Percentiles rank a stretch among this genome's conserved stretches.
Conservation (phyloP, 2,113 vertebrate species). For the Cyanoderma ruficeps region DNA sequence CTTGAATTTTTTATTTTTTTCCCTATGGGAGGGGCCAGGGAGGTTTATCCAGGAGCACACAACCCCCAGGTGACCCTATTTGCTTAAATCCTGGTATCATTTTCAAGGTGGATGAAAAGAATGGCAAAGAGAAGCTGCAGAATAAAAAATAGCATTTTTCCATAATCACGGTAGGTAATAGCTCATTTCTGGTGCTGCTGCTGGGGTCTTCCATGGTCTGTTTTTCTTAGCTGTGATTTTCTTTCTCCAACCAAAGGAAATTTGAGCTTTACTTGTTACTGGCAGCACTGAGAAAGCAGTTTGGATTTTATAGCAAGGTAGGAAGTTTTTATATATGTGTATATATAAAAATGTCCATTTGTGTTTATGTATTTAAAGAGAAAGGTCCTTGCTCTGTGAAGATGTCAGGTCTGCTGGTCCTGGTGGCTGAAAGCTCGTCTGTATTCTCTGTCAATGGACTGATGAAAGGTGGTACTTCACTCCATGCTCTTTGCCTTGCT, state of each 20-base stretch:
- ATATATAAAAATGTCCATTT: background rate
- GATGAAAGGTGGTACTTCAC: background rate
- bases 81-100: background rate
- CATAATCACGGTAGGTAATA: background rate
- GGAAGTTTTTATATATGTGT: background rate
- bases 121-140: background rate
- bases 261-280: background rate
- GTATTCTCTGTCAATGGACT: background rate
- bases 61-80: background rate
- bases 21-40: background rate
- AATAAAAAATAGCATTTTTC: background rate
- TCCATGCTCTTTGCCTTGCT: background rate
- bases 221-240: slow-evolving; percentile 1
- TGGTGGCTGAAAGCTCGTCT: background rate
- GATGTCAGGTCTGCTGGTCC: background rate
- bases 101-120: slow-evolving; percentile 11
- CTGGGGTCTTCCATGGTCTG: background rate
- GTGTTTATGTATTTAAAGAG: background rate
- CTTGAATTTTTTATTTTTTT: background rate
- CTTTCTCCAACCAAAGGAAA: background rate
- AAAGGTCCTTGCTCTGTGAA: background rate
- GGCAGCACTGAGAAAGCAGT: background rate
- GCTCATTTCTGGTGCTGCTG: background rate
- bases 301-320: background rate
- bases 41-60: background rate